These are phyloP conservation scores for Penaeus monodon DNA, from an alignment of 2,888 invertebrate species.

Conservation along the genomic window DNA sequence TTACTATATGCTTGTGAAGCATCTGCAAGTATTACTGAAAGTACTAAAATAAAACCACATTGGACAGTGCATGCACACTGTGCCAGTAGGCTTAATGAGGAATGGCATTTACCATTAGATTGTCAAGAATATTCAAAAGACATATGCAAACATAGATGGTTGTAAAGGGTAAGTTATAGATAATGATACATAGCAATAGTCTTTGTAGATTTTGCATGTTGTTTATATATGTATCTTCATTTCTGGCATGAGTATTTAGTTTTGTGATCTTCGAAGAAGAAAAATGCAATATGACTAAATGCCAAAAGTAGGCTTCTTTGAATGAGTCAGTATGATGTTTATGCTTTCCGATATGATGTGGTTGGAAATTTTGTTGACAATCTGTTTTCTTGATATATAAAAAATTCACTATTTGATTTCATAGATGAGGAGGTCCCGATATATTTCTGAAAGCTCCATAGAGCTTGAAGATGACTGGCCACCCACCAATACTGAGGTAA, in stretches of 20 bases:
- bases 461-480: conserved; percentile 59
- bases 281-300: too few relatives aligned
- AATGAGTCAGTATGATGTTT: not conserved
- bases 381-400: not conserved
- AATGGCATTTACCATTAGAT: not conserved
- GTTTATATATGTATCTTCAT: too few relatives aligned
- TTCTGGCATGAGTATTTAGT: too few relatives aligned
- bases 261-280: too few relatives aligned
- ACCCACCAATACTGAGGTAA: conserved; percentile 55
- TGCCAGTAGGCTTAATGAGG: not conserved
- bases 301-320: too few relatives aligned
- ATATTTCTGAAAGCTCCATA: conserved; percentile 60
- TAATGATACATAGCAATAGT: too few relatives aligned
- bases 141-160: not conserved
- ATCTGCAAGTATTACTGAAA: too few relatives aligned
- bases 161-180: too few relatives aligned
- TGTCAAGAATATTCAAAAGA: not conserved
- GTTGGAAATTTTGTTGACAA: not conserved
- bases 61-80: not conserved
- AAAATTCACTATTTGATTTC: conserved; percentile 27
- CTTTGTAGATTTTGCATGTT: too few relatives aligned
- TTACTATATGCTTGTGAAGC: too few relatives aligned
- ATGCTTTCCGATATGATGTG: not conserved
- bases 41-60: too few relatives aligned
- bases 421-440: conserved; percentile 57